These are phyloP conservation scores for Malthinus flaveolus DNA, from an alignment of 2,888 invertebrate genomes.

Conservation along the genomic window DNA sequence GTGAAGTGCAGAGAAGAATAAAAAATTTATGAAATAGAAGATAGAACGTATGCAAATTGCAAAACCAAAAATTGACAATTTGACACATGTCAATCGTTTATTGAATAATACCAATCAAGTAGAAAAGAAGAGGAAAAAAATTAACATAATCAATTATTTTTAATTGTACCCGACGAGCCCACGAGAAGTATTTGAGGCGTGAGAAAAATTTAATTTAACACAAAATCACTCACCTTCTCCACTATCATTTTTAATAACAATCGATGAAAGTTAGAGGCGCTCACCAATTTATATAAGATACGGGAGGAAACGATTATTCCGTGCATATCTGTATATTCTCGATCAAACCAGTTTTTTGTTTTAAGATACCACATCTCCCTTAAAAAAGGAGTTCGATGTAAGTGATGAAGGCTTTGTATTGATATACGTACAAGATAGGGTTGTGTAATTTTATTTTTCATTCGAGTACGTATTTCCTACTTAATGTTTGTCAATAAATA, in stretches of 20 bases:
- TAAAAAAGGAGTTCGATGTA: background rate
- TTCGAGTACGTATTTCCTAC: conserved; percentile 1
- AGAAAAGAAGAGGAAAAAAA: conserved; percentile 22
- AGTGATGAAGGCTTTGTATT: background rate
- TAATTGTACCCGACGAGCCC: conserved; percentile 13
- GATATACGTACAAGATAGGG: background rate
- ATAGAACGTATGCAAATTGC: conserved; percentile 11
- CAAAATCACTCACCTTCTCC: conserved; percentile 11
- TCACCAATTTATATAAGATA: too few species aligned
- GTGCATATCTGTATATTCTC: too few species aligned
- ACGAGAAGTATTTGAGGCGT: conserved; percentile 6
- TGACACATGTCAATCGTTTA: conserved; percentile 33
- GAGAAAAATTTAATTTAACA: conserved; percentile 18
- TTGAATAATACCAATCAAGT: conserved; percentile 24
- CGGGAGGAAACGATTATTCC: too few species aligned
- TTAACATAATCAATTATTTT: conserved; percentile 27
- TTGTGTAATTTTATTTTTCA: background rate
- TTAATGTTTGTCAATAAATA: background rate
- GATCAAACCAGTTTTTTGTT: too few species aligned
- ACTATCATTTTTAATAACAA: background rate
- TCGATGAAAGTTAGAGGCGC: too few species aligned
- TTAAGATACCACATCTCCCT: background rate
- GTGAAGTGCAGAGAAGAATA: background rate
- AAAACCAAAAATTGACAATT: conserved; percentile 16
- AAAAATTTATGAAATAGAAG: background rate